phyloP scores from a whole-genome alignment of 2,888 invertebrate species.

The Baccha elongata region DNA sequence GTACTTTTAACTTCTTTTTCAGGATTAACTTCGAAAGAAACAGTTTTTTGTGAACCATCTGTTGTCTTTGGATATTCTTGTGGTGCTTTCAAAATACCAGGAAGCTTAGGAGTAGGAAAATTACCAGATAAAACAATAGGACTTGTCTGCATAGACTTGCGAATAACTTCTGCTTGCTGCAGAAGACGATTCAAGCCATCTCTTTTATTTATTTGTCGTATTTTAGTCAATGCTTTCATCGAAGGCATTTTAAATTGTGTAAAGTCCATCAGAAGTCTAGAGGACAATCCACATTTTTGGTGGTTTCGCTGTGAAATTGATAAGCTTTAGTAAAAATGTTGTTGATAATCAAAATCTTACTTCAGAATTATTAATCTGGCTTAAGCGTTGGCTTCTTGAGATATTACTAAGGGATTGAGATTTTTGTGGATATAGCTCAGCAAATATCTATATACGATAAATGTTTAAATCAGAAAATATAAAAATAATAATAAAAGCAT shows the following conservation, averaged over 20 bases:
- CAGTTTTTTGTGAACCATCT: conserved; percentile 22
- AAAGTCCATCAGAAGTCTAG: conserved; percentile 28
- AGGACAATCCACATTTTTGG: conserved; percentile 38
- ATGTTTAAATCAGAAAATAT: neutral
- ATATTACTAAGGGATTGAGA: neutral
- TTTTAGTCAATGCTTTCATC: neutral
- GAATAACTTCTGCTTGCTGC: conserved; percentile 51
- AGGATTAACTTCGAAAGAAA: conserved; percentile 26
- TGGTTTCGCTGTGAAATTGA: neutral
- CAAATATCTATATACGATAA: neutral
- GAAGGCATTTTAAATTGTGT: conserved; percentile 3
- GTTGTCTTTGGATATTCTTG: neutral
- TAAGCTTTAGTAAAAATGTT: too few species aligned
- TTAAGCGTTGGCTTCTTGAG: neutral
- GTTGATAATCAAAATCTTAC: conserved; percentile 2
- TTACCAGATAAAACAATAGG: neutral
- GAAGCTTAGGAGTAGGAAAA: neutral
- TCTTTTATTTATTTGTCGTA: neutral
- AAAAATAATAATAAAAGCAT: neutral
- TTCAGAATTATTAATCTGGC: neutral
- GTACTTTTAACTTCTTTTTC: neutral
- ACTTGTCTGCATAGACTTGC: conserved; percentile 37
- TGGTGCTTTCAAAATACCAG: conserved; percentile 39
- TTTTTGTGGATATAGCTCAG: neutral
- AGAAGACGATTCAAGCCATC: conserved; percentile 48